phyloP scores from a whole-genome alignment of 2,888 invertebrate species.

The Eristalis intricaria region DNA sequence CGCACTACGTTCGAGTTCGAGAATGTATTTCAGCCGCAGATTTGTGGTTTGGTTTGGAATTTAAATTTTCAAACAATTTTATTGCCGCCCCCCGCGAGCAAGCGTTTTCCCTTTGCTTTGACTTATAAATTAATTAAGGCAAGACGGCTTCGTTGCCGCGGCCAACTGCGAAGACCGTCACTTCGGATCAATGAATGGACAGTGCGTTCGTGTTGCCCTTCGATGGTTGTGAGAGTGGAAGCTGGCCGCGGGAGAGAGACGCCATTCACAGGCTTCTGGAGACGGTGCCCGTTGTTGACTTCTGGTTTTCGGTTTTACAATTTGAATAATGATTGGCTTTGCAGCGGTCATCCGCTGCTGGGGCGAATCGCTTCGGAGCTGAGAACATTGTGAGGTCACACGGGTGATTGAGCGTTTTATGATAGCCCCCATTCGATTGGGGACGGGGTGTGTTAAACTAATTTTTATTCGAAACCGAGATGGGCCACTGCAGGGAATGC shows the following conservation, averaged over 20 bases:
- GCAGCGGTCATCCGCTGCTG: background rate
- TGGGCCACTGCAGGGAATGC: too few species aligned
- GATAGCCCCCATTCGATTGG: background rate
- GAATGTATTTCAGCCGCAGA: slow-evolving; percentile 57
- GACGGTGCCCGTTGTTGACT: slow-evolving; percentile 37
- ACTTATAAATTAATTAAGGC: slow-evolving; percentile 54
- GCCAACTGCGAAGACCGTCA: slow-evolving; percentile 1
- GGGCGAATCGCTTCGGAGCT: background rate
- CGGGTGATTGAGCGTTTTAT: slow-evolving; percentile 22
- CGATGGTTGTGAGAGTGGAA: background rate
- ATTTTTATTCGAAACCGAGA: too few species aligned
- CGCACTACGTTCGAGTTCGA: slow-evolving; percentile 28
- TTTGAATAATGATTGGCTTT: slow-evolving; percentile 33
- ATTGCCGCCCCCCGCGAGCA: slow-evolving; percentile 25
- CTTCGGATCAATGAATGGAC: slow-evolving; percentile 46
- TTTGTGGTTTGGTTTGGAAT: slow-evolving; percentile 59
- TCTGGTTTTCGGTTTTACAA: slow-evolving; percentile 36
- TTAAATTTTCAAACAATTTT: slow-evolving; percentile 43
- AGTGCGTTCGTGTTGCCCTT: slow-evolving; percentile 12
- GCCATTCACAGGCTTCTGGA: slow-evolving; percentile 29
- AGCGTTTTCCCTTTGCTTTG: slow-evolving; percentile 35
- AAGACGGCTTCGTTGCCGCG: slow-evolving; percentile 22
- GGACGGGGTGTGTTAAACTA: background rate
- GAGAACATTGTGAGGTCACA: background rate
- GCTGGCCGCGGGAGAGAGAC: background rate